phyloP scores from a whole-genome alignment of 2,888 invertebrate genomes.

The Andrena bicolor region DNA sequence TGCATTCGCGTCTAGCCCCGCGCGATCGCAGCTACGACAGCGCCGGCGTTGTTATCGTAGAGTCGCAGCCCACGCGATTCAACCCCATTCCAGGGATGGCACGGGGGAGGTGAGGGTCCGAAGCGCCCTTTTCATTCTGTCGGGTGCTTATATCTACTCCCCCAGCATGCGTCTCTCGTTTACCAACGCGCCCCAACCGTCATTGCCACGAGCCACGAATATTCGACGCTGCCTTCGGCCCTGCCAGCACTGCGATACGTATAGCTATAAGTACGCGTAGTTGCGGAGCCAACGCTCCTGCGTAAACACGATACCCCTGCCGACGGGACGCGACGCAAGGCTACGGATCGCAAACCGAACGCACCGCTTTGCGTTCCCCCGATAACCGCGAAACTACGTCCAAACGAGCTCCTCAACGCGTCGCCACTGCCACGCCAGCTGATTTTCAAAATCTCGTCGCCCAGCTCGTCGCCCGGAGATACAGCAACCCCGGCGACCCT shows the following conservation, averaged over 20 bases:
- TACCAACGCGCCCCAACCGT: slow-evolving; percentile 45
- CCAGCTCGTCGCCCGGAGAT: not conserved
- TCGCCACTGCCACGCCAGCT: too few relatives aligned
- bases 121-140: slow-evolving; percentile 48
- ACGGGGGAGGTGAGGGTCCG: slow-evolving; percentile 27
- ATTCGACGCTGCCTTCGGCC: slow-evolving; percentile 31
- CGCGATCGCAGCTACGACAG: slow-evolving; percentile 57
- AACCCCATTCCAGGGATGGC: slow-evolving; percentile 44
- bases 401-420: too few relatives aligned
- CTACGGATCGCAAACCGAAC: not conserved
- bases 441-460: not conserved
- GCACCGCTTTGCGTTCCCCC: not conserved
- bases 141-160: slow-evolving; percentile 29
- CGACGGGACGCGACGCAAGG: not conserved
- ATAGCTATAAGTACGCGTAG: slow-evolving; percentile 18
- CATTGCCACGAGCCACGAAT: slow-evolving; percentile 16
- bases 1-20: slow-evolving; percentile 8
- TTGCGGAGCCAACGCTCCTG: slow-evolving; percentile 48
- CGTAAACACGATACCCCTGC: slow-evolving; percentile 63
- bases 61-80: slow-evolving; percentile 76
- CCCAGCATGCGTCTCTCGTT: slow-evolving; percentile 37
- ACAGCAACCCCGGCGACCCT: not conserved
- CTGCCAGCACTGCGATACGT: not conserved
- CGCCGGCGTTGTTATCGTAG: slow-evolving; percentile 74
- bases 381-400: too few relatives aligned